Conservation (phyloP, 2,113 vertebrate species). For the Silurus meridionalis region DNA sequence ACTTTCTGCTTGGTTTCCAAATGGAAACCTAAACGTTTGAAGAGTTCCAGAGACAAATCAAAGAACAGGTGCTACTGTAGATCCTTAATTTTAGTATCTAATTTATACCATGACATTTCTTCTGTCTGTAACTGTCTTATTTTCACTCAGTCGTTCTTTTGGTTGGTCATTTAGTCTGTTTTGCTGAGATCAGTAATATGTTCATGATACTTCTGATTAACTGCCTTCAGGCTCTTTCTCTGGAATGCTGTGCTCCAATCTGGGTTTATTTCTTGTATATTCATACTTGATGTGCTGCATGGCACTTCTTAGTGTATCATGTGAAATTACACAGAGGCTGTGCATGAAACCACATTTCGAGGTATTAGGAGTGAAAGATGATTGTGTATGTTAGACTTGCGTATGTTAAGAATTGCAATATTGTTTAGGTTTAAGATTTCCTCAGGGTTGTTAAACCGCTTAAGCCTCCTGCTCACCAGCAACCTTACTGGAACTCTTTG, state of each 20-base stretch:
- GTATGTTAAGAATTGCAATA: conserved; percentile 55
- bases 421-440: conserved; percentile 65
- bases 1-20: background rate
- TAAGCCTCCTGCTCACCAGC: conserved; percentile 11
- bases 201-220: conserved; percentile 21
- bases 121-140: conserved; percentile 12
- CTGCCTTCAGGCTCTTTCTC: conserved; percentile 10
- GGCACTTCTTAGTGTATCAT: conserved; percentile 2
- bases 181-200: conserved; percentile 1
- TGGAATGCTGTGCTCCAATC: conserved; percentile 3
- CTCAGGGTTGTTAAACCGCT: conserved; percentile 39
- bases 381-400: conserved; percentile 55
- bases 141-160: background rate
- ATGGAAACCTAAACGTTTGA: background rate
- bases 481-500: conserved; percentile 49
- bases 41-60: background rate
- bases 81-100: background rate
- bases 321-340: conserved; percentile 16
- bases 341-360: background rate
- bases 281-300: conserved; percentile 16
- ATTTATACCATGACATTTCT: background rate
- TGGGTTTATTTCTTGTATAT: conserved; percentile 13
- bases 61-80: background rate
- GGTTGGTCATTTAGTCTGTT: conserved; percentile 3
- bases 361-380: conserved; percentile 34